Percentiles rank a stretch among this genome's conserved stretches.
phyloP scores from a whole-genome alignment of 1,140 invertebrate genomes.

The Nixonia krombeini region DNA sequence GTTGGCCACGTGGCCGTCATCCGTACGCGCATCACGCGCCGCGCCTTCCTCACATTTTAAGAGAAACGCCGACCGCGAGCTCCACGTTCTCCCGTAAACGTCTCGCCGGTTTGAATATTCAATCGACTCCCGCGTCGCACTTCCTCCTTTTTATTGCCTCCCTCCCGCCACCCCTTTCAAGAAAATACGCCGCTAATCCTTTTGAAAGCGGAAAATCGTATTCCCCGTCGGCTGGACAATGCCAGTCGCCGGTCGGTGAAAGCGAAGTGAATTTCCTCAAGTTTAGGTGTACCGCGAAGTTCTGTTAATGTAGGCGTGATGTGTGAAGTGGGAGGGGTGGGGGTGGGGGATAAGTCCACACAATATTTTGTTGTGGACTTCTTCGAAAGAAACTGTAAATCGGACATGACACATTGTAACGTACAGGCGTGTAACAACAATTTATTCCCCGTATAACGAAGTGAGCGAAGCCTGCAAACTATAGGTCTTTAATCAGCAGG shows the following conservation, averaged over 20 bases:
- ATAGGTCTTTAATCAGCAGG: too few relatives aligned
- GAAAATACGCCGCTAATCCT: constrained; percentile 10
- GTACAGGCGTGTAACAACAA: too few relatives aligned
- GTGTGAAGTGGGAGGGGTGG: too few relatives aligned
- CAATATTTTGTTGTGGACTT: too few relatives aligned
- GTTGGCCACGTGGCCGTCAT: constrained; percentile 57
- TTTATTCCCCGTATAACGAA: too few relatives aligned
- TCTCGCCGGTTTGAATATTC: constrained; percentile 41
- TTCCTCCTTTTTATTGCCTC: constrained; percentile 29
- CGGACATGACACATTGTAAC: not conserved
- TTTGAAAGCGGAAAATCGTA: not conserved
- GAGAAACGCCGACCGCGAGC: constrained; percentile 25
- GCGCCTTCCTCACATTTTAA: constrained; percentile 45
- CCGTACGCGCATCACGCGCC: constrained; percentile 54
- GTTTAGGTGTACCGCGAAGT: too few relatives aligned
- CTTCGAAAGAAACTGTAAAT: not conserved
- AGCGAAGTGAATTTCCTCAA: too few relatives aligned
- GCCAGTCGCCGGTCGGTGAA: too few relatives aligned
- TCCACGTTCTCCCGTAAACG: constrained; percentile 39
- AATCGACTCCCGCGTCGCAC: constrained; percentile 25
- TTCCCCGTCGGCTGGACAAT: not conserved
- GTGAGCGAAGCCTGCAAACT: too few relatives aligned
- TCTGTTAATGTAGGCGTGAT: too few relatives aligned
- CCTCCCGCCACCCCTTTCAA: not conserved
- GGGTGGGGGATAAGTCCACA: too few relatives aligned